Conservation (phyloP, 2,888 invertebrate genomes). For the Sthenelais limicola region DNA sequence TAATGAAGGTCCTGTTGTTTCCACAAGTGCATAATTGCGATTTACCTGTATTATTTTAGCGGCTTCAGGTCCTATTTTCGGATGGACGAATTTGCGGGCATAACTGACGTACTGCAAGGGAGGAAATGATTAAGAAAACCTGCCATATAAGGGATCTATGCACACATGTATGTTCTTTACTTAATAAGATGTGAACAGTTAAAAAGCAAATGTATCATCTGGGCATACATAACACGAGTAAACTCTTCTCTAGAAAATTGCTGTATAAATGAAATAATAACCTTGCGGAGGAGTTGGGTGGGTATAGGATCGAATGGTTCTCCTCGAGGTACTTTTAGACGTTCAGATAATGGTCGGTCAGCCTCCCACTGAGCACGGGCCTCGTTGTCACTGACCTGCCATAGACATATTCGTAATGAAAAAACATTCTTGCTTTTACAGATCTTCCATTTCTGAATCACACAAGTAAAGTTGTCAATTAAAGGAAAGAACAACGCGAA, state of each 20-base stretch:
- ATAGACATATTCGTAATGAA: too few relatives aligned
- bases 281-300: slow-evolving; percentile 83
- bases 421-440: too few relatives aligned
- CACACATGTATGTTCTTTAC: too few relatives aligned
- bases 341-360: slow-evolving; percentile 74
- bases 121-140: too few relatives aligned
- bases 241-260: not conserved
- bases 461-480: too few relatives aligned
- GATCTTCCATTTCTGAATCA: too few relatives aligned
- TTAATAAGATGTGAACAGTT: too few relatives aligned
- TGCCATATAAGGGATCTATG: too few relatives aligned
- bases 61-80: slow-evolving; percentile 83
- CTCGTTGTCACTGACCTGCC: slow-evolving; percentile 14
- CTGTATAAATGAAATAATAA: slow-evolving; percentile 46
- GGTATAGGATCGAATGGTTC: slow-evolving; percentile 84
- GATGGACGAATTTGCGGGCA: slow-evolving; percentile 89
- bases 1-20: too few relatives aligned
- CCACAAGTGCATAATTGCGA: too few relatives aligned
- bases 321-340: slow-evolving; percentile 77
- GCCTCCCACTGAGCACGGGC: slow-evolving; percentile 56
- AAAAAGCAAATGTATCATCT: not conserved
- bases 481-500: too few relatives aligned
- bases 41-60: slow-evolving; percentile 75
- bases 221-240: not conserved
- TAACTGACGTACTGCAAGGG: slow-evolving; percentile 87